Evolutionary conservation across 2,113 vertebrate species (phyloP).

Genomic region (Chinchilla lanigera): DNA sequence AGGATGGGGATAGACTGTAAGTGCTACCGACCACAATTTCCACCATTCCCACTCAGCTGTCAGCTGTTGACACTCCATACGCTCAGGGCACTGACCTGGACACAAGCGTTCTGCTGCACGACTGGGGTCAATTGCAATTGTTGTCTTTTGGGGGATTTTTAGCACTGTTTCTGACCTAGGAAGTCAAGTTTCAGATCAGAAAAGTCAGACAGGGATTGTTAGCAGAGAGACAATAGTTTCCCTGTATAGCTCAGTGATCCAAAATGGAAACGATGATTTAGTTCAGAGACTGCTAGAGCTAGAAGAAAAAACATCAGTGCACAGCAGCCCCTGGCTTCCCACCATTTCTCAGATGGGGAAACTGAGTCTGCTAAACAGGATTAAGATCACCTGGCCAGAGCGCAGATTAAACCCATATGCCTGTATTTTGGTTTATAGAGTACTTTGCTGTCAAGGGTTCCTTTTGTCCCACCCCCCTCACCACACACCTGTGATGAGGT

Average conservation of each 20-base stretch:
- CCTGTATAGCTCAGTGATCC: not conserved
- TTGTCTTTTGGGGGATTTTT: conserved; percentile 14
- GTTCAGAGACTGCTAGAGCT: not conserved
- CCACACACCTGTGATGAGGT: not conserved
- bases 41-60: not conserved
- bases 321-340: not conserved
- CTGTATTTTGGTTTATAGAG: not conserved
- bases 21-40: not conserved
- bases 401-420: not conserved
- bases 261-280: not conserved
- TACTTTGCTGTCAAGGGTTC: not conserved
- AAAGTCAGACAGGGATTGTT: not conserved
- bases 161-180: not conserved
- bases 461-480: not conserved
- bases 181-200: not conserved
- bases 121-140: not conserved
- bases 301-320: not conserved
- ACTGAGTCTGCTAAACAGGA: not conserved
- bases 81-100: not conserved
- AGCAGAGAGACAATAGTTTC: not conserved
- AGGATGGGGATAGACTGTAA: not conserved
- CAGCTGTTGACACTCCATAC: not conserved
- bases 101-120: not conserved
- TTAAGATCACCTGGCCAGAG: not conserved
- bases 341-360: not conserved